phyloP scores from a whole-genome alignment of 2,113 vertebrate genomes.

The Ceuthmochares aereus region DNA sequence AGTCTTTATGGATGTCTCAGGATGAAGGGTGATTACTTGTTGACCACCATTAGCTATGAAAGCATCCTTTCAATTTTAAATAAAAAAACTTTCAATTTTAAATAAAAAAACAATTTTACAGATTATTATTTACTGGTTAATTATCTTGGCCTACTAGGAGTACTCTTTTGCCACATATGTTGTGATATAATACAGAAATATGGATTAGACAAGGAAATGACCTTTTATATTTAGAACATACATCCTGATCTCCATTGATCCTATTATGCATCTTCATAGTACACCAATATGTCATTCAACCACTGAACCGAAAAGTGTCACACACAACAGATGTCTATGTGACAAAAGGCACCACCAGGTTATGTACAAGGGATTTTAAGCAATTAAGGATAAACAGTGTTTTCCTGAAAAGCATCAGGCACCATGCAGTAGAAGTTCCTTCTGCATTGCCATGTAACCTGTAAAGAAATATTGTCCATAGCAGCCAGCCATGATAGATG shows the following conservation, averaged over 20 bases:
- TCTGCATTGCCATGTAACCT: not conserved
- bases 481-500: not conserved
- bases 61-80: not conserved
- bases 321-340: not conserved
- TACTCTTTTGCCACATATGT: not conserved
- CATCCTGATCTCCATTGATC: not conserved
- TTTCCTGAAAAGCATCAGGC: not conserved
- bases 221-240: constrained; percentile 8
- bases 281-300: not conserved
- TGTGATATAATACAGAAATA: not conserved
- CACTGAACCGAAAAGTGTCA: not conserved
- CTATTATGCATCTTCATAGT: constrained; percentile 1
- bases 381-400: not conserved
- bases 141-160: not conserved
- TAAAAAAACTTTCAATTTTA: too few species aligned
- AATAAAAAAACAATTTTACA: not conserved
- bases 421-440: not conserved
- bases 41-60: not conserved
- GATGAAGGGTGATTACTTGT: not conserved
- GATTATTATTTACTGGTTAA: not conserved
- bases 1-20: not conserved
- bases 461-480: not conserved
- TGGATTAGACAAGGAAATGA: not conserved
- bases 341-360: not conserved
- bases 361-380: not conserved